Evolutionary conservation across 2,113 vertebrate species (phyloP).

Genomic region (Sinocyclocheilus anshuiensis): DNA sequence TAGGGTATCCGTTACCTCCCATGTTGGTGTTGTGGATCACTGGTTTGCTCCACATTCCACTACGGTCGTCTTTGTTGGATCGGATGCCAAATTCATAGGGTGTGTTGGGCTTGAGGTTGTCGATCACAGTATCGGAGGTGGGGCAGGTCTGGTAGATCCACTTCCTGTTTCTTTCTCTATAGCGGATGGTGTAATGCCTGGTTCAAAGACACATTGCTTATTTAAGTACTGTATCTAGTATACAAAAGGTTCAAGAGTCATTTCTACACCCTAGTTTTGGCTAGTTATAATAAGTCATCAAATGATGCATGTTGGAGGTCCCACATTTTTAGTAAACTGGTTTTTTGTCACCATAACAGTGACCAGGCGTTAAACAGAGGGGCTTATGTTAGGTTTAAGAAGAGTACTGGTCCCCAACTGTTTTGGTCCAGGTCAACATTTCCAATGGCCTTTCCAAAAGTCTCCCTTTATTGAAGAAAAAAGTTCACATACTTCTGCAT

Average conservation of each 20-base stretch:
- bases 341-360: neutral
- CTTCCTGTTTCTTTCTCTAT: conserved; percentile 88
- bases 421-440: conserved; percentile 61
- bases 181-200: conserved; percentile 93
- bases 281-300: neutral
- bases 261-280: neutral
- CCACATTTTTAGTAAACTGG: neutral
- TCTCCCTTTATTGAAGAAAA: conserved; percentile 37
- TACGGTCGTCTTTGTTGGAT: conserved; percentile 79
- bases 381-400: conserved; percentile 59
- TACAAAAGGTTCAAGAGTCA: neutral
- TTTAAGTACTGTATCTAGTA: neutral
- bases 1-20: conserved; percentile 75
- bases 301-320: neutral
- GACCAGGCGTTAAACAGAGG: conserved; percentile 51
- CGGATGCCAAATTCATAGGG: conserved; percentile 93
- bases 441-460: conserved; percentile 62
- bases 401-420: conserved; percentile 40
- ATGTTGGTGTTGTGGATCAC: conserved; percentile 82
- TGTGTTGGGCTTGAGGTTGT: conserved; percentile 89
- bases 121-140: conserved; percentile 89
- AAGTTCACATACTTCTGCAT: conserved; percentile 34
- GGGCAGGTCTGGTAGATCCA: conserved; percentile 94
- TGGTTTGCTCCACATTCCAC: conserved; percentile 87
- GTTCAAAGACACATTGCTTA: neutral